A percentile compares a stretch with the other conserved stretches of the same genome.
These are phyloP conservation scores for Cottoperca gobio DNA, from an alignment of 2,797 vertebrate genomes.

Conservation along the genomic window DNA sequence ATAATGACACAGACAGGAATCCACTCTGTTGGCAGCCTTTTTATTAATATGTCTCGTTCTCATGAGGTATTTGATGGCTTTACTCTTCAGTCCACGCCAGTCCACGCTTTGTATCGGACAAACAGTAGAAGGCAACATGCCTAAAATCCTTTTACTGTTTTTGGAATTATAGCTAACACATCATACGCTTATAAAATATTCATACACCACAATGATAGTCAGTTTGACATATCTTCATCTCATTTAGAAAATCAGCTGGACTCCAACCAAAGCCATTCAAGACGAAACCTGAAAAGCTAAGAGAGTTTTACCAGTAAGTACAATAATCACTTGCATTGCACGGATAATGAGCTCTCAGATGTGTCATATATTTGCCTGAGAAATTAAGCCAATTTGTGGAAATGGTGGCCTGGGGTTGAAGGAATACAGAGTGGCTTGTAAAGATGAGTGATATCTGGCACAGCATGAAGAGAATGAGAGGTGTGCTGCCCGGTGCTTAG, in stretches of 20 bases:
- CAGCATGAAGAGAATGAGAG: constrained; percentile 85
- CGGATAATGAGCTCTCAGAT: constrained; percentile 82
- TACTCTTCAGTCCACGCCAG: not conserved
- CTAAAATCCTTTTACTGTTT: constrained; percentile 21
- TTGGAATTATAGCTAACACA: constrained; percentile 42
- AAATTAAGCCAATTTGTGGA: constrained; percentile 89
- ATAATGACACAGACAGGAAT: constrained; percentile 3
- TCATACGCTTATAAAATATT: constrained; percentile 51
- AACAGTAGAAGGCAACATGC: not conserved
- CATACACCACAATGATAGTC: constrained; percentile 31
- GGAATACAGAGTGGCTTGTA: constrained; percentile 86
- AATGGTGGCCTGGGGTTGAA: constrained; percentile 86
- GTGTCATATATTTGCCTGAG: constrained; percentile 86
- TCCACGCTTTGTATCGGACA: not conserved
- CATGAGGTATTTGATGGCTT: not conserved
- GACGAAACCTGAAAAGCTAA: constrained; percentile 49
- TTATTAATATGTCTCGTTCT: constrained; percentile 19
- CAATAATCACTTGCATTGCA: constrained; percentile 69
- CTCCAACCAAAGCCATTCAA: constrained; percentile 63
- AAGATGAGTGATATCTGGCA: constrained; percentile 85
- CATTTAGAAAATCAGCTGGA: constrained; percentile 75
- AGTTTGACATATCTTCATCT: constrained; percentile 63
- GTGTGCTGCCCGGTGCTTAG: constrained; percentile 86
- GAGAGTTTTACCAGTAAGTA: constrained; percentile 66
- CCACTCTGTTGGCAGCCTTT: not conserved